phyloP scores from a whole-genome alignment of 2,797 vertebrate species.

The Neosilurus mollespiculum region DNA sequence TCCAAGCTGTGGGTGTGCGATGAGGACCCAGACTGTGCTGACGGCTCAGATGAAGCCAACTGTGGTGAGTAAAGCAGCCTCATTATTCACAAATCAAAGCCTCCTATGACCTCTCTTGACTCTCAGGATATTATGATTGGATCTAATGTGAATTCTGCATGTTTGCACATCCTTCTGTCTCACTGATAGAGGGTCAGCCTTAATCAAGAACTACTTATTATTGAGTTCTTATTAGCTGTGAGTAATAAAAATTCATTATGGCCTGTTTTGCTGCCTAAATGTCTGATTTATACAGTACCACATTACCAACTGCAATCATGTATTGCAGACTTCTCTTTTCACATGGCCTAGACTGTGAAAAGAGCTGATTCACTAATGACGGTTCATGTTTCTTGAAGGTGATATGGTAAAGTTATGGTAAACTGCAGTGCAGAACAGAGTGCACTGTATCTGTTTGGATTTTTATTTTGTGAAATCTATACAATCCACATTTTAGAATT shows the following conservation, averaged over 20 bases:
- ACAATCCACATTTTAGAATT: neutral
- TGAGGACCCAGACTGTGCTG: slow-evolving; percentile 95
- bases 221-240: slow-evolving; percentile 48
- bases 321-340: slow-evolving; percentile 37
- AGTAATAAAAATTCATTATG: slow-evolving; percentile 52
- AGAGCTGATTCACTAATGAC: slow-evolving; percentile 29
- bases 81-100: slow-evolving; percentile 56
- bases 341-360: slow-evolving; percentile 23
- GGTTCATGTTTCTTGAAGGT: neutral
- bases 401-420: neutral
- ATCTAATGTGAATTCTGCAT: slow-evolving; percentile 59
- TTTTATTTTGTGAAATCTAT: neutral
- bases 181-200: slow-evolving; percentile 48
- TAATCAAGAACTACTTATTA: slow-evolving; percentile 52
- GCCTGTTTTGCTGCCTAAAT: slow-evolving; percentile 52
- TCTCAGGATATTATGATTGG: slow-evolving; percentile 52
- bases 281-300: slow-evolving; percentile 51
- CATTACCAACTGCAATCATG: slow-evolving; percentile 45
- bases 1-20: slow-evolving; percentile 99
- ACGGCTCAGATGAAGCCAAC: slow-evolving; percentile 94
- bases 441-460: neutral
- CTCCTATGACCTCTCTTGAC: slow-evolving; percentile 38
- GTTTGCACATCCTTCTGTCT: slow-evolving; percentile 46
- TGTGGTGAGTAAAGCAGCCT: slow-evolving; percentile 82
- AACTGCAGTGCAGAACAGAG: neutral